phyloP scores from a whole-genome alignment of 92 coral and sea anemone species.

The Meandrina meandrites region DNA sequence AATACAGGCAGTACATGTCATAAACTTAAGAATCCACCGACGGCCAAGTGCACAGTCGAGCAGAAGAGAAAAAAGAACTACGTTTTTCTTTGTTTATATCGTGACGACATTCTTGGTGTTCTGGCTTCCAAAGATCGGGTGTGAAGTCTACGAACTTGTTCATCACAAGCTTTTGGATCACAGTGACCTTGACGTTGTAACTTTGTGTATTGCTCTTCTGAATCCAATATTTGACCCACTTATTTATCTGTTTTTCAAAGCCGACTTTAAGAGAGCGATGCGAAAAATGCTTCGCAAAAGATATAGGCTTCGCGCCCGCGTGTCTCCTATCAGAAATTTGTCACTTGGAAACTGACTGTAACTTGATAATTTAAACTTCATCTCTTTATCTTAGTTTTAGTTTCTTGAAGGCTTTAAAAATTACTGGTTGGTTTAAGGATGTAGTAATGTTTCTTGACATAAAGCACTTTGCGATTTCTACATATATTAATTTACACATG shows the following conservation, averaged over 20 bases:
- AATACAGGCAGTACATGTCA: conserved; percentile 18
- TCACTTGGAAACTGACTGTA: neutral
- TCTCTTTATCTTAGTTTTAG: neutral
- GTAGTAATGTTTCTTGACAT: neutral
- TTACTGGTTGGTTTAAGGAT: neutral
- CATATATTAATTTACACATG: neutral
- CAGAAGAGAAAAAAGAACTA: conserved; percentile 24
- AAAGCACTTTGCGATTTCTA: too few relatives aligned
- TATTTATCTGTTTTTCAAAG: conserved; percentile 39
- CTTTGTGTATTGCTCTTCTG: conserved; percentile 36
- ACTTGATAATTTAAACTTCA: neutral
- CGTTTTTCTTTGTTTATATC: conserved; percentile 36
- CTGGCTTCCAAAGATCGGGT: conserved; percentile 42
- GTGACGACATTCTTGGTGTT: conserved; percentile 32
- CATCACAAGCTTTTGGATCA: conserved; percentile 17
- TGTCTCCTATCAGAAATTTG: conserved; percentile 4
- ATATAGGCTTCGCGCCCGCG: conserved; percentile 12
- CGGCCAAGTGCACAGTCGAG: conserved; percentile 2
- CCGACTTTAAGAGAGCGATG: conserved; percentile 41
- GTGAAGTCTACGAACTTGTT: conserved; percentile 33
- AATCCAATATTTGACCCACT: conserved; percentile 41
- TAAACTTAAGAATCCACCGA: neutral
- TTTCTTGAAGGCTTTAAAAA: neutral
- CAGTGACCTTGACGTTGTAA: conserved; percentile 20
- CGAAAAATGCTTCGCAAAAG: conserved; percentile 21